phyloP scores from a whole-genome alignment of 2,113 vertebrate species.

The Esox niger region DNA sequence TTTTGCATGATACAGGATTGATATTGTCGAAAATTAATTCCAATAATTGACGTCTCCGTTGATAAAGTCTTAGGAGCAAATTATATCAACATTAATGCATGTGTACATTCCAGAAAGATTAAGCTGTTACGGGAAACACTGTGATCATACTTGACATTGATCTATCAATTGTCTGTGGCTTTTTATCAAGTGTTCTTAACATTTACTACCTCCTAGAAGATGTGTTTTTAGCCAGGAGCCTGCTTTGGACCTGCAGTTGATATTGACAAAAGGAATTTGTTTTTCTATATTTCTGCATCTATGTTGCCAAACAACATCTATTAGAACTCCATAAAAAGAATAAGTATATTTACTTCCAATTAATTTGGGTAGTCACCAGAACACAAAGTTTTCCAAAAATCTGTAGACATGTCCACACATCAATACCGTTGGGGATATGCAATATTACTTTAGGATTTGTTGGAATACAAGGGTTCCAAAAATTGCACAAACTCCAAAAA shows the following conservation, averaged over 20 bases:
- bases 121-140: not conserved
- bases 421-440: no score
- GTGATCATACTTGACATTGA: not conserved
- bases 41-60: not conserved
- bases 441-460: no score
- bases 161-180: no score
- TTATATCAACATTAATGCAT: not conserved
- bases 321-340: no score
- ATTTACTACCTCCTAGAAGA: not conserved
- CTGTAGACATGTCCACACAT: not conserved
- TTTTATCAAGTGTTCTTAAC: not conserved
- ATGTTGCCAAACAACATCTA: no score
- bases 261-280: not conserved
- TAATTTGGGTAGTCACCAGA: not conserved
- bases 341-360: no score
- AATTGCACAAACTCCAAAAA: no score
- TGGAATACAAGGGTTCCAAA: no score
- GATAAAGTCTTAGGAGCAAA: not conserved
- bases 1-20: not conserved
- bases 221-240: not conserved
- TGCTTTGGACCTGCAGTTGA: not conserved
- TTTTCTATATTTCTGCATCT: not conserved
- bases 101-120: not conserved
- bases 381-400: not conserved
- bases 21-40: slow-evolving; percentile 29